Evolutionary conservation across 2,797 vertebrate genomes (phyloP).

Genomic region (Bryconaethiops microstoma): DNA sequence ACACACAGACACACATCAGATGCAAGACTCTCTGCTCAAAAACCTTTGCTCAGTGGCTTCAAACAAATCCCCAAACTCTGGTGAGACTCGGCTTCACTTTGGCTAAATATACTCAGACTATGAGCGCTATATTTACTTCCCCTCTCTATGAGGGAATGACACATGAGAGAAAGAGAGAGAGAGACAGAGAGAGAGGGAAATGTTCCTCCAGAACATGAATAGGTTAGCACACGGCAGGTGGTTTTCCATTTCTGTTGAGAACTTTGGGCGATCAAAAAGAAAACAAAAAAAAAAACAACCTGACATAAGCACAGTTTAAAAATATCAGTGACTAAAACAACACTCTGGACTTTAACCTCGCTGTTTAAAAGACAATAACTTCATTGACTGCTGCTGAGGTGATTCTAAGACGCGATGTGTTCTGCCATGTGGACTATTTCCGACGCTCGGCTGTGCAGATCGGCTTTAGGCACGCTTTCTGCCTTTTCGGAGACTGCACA

Average conservation of each 20-base stretch:
- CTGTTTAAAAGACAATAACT: slow-evolving; percentile 25
- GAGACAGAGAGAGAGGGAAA: slow-evolving; percentile 41
- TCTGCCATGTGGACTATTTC: neutral
- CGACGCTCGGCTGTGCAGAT: slow-evolving; percentile 14
- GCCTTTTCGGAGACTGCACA: slow-evolving; percentile 61
- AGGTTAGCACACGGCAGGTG: slow-evolving; percentile 57
- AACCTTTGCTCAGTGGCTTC: slow-evolving; percentile 58
- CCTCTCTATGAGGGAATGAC: slow-evolving; percentile 66
- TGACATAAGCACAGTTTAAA: neutral
- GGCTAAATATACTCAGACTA: slow-evolving; percentile 85
- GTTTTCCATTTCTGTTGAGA: slow-evolving; percentile 60
- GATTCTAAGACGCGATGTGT: slow-evolving; percentile 15
- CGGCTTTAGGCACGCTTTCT: slow-evolving; percentile 42
- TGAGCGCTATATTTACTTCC: slow-evolving; percentile 83
- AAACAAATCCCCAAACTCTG: slow-evolving; percentile 73
- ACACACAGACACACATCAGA: slow-evolving; percentile 37
- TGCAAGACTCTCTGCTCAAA: slow-evolving; percentile 30
- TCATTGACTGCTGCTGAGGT: slow-evolving; percentile 1
- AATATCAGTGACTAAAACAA: slow-evolving; percentile 29
- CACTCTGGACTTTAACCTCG: neutral
- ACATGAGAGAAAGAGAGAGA: slow-evolving; percentile 42
- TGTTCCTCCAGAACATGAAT: slow-evolving; percentile 24
- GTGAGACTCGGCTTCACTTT: slow-evolving; percentile 68
- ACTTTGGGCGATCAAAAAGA: slow-evolving; percentile 49
- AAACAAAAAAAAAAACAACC: neutral